phyloP scores from a whole-genome alignment of 2,113 vertebrate species.

The Castor canadensis region DNA sequence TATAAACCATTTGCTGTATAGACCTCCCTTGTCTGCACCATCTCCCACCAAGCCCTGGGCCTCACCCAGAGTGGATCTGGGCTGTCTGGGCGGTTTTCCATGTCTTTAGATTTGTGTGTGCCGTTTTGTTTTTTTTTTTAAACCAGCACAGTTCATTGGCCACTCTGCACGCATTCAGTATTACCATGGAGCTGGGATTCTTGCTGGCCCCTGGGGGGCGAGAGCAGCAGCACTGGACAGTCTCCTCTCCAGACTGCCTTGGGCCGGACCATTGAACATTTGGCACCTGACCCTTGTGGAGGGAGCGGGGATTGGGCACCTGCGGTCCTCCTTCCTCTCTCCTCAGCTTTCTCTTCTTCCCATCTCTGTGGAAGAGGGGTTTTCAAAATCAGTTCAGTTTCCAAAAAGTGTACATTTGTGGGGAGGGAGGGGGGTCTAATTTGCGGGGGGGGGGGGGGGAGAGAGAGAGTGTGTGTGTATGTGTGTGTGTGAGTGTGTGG shows the following conservation, averaged over 20 bases:
- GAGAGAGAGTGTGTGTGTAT: neutral
- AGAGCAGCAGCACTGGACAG: conserved; percentile 76
- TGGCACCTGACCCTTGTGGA: conserved; percentile 78
- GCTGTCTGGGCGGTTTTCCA: conserved; percentile 81
- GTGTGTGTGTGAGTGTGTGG: conserved; percentile 72
- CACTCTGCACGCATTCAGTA: conserved; percentile 85
- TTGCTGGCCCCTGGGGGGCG: conserved; percentile 77
- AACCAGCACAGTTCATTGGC: conserved; percentile 62
- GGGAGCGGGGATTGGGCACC: conserved; percentile 76
- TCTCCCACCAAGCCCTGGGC: conserved; percentile 74
- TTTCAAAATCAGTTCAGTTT: conserved; percentile 88
- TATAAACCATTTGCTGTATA: conserved; percentile 89
- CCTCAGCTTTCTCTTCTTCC: conserved; percentile 78
- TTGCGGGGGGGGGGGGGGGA: conserved; percentile 21
- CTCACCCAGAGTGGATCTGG: conserved; percentile 82
- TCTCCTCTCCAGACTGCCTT: conserved; percentile 70
- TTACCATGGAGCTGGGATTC: conserved; percentile 86
- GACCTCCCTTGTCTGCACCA: conserved; percentile 79
- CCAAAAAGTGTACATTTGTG: conserved; percentile 88
- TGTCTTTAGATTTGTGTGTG: conserved; percentile 78
- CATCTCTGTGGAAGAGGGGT: conserved; percentile 82
- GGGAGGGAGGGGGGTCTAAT: conserved; percentile 77
- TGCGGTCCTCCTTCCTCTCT: conserved; percentile 79
- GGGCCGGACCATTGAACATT: conserved; percentile 77
- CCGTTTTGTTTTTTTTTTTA: conserved; percentile 56